Conservation (phyloP, 2,888 invertebrate species). For the Microdon myrmicae region DNA sequence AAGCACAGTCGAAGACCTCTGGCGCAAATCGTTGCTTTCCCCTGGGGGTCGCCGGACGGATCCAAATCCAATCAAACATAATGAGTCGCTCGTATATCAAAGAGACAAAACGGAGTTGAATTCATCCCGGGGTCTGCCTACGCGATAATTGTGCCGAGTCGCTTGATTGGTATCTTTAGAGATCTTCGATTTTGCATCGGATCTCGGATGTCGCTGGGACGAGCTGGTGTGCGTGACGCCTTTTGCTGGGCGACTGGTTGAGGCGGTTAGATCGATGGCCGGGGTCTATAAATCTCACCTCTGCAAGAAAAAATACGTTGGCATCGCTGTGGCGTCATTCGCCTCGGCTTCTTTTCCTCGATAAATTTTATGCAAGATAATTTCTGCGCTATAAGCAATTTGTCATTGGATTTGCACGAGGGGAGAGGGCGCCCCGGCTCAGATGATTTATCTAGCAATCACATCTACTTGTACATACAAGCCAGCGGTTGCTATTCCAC, state of each 20-base stretch:
- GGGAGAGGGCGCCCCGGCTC: conserved; percentile 11
- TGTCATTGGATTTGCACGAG: conserved; percentile 30
- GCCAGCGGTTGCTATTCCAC: conserved; percentile 25
- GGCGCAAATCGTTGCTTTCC: conserved; percentile 33
- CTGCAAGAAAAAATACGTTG: conserved; percentile 20
- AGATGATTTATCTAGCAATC: conserved; percentile 40
- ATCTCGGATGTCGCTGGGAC: conserved; percentile 23
- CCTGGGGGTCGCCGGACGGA: conserved; percentile 29
- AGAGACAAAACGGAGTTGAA: conserved; percentile 29
- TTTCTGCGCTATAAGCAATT: conserved; percentile 43
- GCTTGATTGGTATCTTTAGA: conserved; percentile 27
- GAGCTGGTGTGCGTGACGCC: conserved; percentile 24
- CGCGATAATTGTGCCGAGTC: conserved; percentile 44
- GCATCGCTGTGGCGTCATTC: conserved; percentile 20
- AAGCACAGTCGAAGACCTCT: conserved; percentile 15
- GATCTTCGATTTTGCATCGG: conserved; percentile 49
- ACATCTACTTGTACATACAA: conserved; percentile 17
- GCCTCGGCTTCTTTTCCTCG: conserved; percentile 4
- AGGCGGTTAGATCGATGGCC: conserved; percentile 11
- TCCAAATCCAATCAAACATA: conserved; percentile 44
- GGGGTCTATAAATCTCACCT: conserved; percentile 47
- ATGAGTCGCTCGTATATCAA: conserved; percentile 33
- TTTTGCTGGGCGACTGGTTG: conserved; percentile 22
- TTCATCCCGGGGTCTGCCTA: conserved; percentile 44
- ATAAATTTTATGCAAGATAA: conserved; percentile 32